Evolutionary conservation across 2,888 invertebrate genomes (phyloP).

Genomic region (Arctia plantaginis): DNA sequence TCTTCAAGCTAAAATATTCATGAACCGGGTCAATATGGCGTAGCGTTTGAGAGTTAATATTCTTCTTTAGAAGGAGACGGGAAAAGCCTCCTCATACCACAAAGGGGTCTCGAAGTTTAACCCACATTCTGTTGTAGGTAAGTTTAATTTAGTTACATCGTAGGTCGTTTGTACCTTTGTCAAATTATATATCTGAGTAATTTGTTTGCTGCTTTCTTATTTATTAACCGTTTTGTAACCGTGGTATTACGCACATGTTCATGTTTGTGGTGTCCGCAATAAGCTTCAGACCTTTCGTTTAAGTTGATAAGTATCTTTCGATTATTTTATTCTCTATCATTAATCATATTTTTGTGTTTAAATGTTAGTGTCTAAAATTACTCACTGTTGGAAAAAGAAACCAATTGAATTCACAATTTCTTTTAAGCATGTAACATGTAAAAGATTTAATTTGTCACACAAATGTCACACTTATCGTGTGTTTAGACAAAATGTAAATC

Average conservation of each 20-base stretch:
- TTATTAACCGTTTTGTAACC: constrained; percentile 37
- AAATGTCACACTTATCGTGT: no score
- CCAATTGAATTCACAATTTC: no score
- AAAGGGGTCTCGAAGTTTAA: constrained; percentile 53
- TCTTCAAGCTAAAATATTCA: constrained; percentile 48
- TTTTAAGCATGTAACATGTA: no score
- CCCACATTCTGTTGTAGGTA: constrained; percentile 51
- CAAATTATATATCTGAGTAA: constrained; percentile 55
- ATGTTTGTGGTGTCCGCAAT: neutral
- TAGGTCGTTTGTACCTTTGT: constrained; percentile 56
- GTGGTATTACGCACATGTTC: constrained; percentile 13
- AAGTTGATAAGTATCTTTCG: no score
- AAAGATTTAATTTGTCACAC: no score
- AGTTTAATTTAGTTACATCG: constrained; percentile 58
- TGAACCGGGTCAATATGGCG: constrained; percentile 39
- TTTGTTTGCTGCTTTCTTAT: constrained; percentile 48
- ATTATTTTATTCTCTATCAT: no score
- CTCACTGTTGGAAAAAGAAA: no score
- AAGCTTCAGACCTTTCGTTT: neutral
- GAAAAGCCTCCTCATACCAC: constrained; percentile 44
- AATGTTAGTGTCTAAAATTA: no score
- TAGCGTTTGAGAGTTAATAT: constrained; percentile 55
- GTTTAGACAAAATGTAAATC: no score
- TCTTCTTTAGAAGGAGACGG: constrained; percentile 49
- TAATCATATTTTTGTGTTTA: no score